Base-by-base conservation (phyloP, 2,888 invertebrate species). In the Brachynemurus nebulosus region DNA sequence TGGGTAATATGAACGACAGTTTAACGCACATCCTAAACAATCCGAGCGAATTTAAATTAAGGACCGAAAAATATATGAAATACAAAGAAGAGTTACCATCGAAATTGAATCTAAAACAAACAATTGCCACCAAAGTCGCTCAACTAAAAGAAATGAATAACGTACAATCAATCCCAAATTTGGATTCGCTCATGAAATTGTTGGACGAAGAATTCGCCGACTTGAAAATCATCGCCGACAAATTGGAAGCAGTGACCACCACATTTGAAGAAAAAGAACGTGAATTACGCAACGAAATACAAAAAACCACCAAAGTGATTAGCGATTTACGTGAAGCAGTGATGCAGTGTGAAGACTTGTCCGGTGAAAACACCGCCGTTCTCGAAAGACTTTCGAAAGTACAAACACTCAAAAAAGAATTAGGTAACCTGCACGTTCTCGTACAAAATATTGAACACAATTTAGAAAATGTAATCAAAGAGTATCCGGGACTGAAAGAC, bases 331-430 rank as follows among this genome's bases (percentile, higher is more conserved):
- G 89, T 14, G 89, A 90, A 57, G 78, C 80, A 34, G 76, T 90
- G n/a, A 81, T 86, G 34, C 84, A 85, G 61, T 90, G 89, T 58
- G 91, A 91, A 58, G 90, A 90, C 57, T 74, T 89, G 65, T 84
- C 86, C 3, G 92, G 93, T 0, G 85, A 86, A 52, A 89, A 90
- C 55, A 72, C 75, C 1, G 86, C 86, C 58, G 82, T 93, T 45
- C 70, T 90, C 44, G 78, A 80, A 51, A 76, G 91, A 44, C 68
- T 92, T 2, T 73, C 82, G 47, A 78, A 75, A 48, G 83, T 88
- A 52, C 80, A 83, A 57, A 70, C 71, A 5, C 66, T 89, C 17
- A 82, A 84, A 59, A 68, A 65, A 19, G 78, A 86, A 52, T 63
- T 92, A n/a, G 72, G 76, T 42, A 69, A 72, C 40, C 74, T 80